Base-by-base conservation (phyloP, 2,797 vertebrate genomes). In the Discoglossus pictus region DNA sequence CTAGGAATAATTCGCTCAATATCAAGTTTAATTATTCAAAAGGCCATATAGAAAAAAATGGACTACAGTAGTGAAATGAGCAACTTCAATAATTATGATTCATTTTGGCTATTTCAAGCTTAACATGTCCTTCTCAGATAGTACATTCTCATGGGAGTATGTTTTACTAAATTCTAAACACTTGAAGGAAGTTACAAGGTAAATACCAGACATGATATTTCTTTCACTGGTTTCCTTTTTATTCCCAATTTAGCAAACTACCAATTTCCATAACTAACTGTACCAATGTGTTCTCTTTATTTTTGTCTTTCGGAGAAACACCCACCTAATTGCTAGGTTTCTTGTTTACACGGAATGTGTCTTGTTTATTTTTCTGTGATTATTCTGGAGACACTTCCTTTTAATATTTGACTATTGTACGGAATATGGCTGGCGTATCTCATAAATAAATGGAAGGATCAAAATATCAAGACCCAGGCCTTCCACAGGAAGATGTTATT, bases 221-320 rank as follows among this genome's bases (percentile, higher is more conserved):
- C 50, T 65, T 54, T 36, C 50, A 54, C 34, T 54, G 61, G 61
- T 64, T 53, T 61, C 58, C 59, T 61, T 65, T 43, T 44, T 25
- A 53, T 31, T 31, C 59, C 59, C 13, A 64, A 3, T 54, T 44
- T 44, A 52, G 50, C 53, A 65, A 38, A 13, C 44, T 44, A 48
- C 46, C 36, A 35, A 50, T 48, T 61, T 61, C 35, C 17, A 64
- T 31, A 43, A 23, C 48, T 40, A 65, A 54, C 16, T 6, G 16
- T 24, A 44, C 27, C 38, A 34, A 36, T 35, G n/a, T 44, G 50
- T 35, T 31, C 50, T 54, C 25, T 21, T 65, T 65, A 65, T 65
- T 65, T 65, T 46, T 53, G 40, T 54, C 61, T 24, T 44, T 18
- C 38, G 46, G 50, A 25, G 53, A 65, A 42, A 50, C 25, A 21